Percentiles rank a stretch among this genome's conserved stretches.
These are phyloP conservation scores for Mormyrus proboscirostris DNA, from an alignment of 2,797 vertebrate genomes.

Conservation along the genomic window DNA sequence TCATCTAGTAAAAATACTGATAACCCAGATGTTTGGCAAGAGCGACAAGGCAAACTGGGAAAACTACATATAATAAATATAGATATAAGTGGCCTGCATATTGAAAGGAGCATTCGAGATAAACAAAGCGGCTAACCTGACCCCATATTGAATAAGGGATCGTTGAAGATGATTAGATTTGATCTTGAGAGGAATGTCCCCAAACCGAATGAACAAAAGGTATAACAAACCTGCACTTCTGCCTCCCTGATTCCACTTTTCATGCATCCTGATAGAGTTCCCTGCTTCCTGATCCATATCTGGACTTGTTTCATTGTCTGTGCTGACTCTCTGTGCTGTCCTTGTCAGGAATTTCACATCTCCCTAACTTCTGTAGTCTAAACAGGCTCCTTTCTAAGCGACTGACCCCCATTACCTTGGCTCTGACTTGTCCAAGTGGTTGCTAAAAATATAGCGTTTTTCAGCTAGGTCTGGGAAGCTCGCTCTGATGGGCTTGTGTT, in stretches of 20 bases:
- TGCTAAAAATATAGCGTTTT: background rate
- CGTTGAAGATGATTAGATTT: background rate
- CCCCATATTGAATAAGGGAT: background rate
- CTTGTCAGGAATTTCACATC: background rate
- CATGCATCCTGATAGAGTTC: background rate
- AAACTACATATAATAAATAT: background rate
- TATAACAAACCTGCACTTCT: background rate
- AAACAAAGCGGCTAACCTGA: background rate
- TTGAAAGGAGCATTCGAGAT: background rate
- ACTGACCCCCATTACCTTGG: background rate
- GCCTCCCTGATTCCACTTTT: background rate
- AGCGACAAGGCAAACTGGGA: background rate
- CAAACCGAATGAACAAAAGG: background rate
- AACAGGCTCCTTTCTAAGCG: background rate
- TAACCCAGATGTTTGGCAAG: background rate
- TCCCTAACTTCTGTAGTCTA: background rate
- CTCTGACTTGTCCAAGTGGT: background rate
- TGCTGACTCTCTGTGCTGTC: too few species aligned
- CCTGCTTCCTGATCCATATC: background rate
- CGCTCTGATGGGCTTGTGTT: background rate
- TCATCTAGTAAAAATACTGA: background rate
- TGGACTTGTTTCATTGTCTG: background rate
- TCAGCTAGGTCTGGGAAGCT: background rate
- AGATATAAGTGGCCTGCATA: background rate
- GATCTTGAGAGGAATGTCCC: background rate